Base-by-base conservation (phyloP, 2,113 vertebrate genomes). In the Lampris megalopsis region DNA sequence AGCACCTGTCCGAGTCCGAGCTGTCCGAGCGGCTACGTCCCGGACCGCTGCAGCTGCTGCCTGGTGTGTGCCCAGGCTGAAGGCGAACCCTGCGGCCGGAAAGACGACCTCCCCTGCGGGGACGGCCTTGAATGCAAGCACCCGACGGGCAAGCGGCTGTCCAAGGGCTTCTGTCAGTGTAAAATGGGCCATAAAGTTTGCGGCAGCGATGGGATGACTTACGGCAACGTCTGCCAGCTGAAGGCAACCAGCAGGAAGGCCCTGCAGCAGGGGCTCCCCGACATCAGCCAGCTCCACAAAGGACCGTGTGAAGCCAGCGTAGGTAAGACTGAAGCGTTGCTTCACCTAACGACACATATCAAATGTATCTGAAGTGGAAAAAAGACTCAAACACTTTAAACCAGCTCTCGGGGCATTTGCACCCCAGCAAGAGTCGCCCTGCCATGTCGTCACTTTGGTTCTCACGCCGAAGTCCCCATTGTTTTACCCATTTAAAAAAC, bases 21-120 rank as follows among this genome's bases (percentile, higher is more conserved):
- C 91, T 98, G 96, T 79, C 95, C 96, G 1, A 93, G 95, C 75
- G 97, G 97, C 3, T 98, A 98, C 74, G 95, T 95, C n/a, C 96
- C 96, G 0, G 97, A 98, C 90, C 93, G 86, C 74, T 98, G 97
- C 88, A 94, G 94, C 94, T 98, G 97, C 93, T 98, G 97, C 91
- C 91, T 98, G 80, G 95, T 97, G 82, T 98, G 97, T 84, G 96
- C 97, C 0, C 95, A 87, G 7, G 91, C 89, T 6, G 96, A 97
- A 82, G 95, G 95, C 0, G 96, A 97, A 53, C 85, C 94, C 2
- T 98, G 97, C 86, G 96, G 96, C 9, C 91, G 95, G 61, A 90
- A 94, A 7, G 93, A 93, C 4, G 96, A 96, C 85, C 88, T 95
- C 24, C 94, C 95, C 0, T 98, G 97, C 78, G 97, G 97, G 2